Evolutionary conservation across 2,113 vertebrate species (phyloP), one percentile per base, ranked within the genome.

Genomic region (Hippolais icterina): DNA sequence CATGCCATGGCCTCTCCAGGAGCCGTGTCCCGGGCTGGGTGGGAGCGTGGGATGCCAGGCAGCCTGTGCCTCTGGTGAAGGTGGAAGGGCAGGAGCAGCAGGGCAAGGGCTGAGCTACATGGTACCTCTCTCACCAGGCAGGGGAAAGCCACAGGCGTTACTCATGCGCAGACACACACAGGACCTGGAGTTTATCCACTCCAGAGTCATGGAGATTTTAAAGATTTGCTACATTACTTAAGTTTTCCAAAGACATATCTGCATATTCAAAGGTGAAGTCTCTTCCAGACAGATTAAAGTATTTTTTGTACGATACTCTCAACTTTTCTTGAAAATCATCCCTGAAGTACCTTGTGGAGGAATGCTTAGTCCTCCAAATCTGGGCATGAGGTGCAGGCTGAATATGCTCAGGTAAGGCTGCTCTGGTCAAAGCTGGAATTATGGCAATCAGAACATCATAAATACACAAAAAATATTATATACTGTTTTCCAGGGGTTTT

Each of bases 11-110:
- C 12, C 27, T 12, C 23, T 63, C 17, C 2, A 4, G 33, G 76
- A 57, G 56, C 12, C 21, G 9, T 57, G 56, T 57, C 54, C 56
- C 5, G 17, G 53, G 31, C 53, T 8, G 29, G 53, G 53, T 6
- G 33, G 18, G 3, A 44, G 14, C 1, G 2, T 4, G 70, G 70
- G 63, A 33, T 6, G 12, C 9, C 50, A 21, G 72, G 7, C 15
- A 37, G 9, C 0, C 0, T n/a, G 60, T 57, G 20, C 35, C 31
- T 21, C 13, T 23, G 11, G 35, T 0, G 2, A 22, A 41, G 29
- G 35, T 0, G 0, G 6, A 6, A 71, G 42, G 41, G 49, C 70
- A 82, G n/a, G 20, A 9, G 65, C 21, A 53, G 42, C 10, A 0
- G 4, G 14, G 47, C 75, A 37, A 31, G 2, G 21, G 57, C 68